phyloP scores from a whole-genome alignment of 2,113 vertebrate genomes.

The Triplophysa rosa region DNA sequence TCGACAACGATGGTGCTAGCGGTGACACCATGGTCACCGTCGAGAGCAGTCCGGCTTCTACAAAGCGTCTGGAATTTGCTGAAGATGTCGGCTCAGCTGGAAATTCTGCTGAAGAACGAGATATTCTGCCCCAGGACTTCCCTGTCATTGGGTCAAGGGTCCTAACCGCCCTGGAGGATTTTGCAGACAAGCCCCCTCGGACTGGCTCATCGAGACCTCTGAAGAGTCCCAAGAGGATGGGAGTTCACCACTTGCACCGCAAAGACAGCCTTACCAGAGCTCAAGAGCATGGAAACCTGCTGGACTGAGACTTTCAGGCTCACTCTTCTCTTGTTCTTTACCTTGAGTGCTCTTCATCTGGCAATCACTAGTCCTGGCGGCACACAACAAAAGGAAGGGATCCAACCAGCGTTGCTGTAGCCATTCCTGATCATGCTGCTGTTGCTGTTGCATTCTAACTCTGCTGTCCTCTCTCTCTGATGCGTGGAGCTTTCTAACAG shows the following conservation, averaged over 20 bases:
- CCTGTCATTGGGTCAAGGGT: slow-evolving; percentile 66
- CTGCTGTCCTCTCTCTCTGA: slow-evolving; percentile 31
- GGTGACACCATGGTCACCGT: slow-evolving; percentile 57
- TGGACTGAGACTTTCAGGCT: slow-evolving; percentile 76
- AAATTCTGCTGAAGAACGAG: slow-evolving; percentile 79
- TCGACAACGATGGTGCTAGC: slow-evolving; percentile 55
- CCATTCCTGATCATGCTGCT: slow-evolving; percentile 29
- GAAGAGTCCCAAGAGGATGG: slow-evolving; percentile 96
- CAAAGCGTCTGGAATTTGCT: slow-evolving; percentile 67
- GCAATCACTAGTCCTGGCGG: slow-evolving; percentile 40
- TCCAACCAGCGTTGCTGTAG: not conserved
- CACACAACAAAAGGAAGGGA: slow-evolving; percentile 16
- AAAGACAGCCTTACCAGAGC: slow-evolving; percentile 96
- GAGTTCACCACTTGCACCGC: slow-evolving; percentile 92
- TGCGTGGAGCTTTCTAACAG: slow-evolving; percentile 8
- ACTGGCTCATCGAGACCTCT: slow-evolving; percentile 72
- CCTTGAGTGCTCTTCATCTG: slow-evolving; percentile 50
- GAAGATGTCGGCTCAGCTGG: slow-evolving; percentile 70
- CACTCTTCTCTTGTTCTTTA: slow-evolving; percentile 2
- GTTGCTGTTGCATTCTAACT: slow-evolving; percentile 36
- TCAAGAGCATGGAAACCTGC: slow-evolving; percentile 93
- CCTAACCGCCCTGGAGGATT: slow-evolving; percentile 60
- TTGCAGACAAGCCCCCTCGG: slow-evolving; percentile 63
- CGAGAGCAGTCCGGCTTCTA: slow-evolving; percentile 54
- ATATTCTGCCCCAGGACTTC: slow-evolving; percentile 72